Evolutionary conservation across 2,113 vertebrate species (phyloP).

Genomic region (Lophius piscatorius): DNA sequence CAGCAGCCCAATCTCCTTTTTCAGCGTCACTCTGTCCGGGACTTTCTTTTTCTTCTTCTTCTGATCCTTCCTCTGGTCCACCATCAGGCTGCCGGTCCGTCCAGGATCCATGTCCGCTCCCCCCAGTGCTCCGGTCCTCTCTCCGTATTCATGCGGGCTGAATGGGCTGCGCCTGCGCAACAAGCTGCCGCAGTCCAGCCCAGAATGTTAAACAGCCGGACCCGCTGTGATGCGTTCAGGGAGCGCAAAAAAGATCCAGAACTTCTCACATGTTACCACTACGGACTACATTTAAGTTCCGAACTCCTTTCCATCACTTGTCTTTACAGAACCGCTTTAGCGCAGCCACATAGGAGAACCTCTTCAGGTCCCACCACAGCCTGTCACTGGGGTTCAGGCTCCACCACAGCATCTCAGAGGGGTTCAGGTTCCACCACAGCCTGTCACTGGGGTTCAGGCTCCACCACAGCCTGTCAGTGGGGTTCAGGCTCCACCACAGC

Average conservation of each 20-base stretch:
- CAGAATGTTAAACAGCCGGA: constrained; percentile 80
- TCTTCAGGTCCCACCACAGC: too few species aligned
- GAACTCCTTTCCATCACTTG: too few species aligned
- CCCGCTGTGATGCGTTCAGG: constrained; percentile 59
- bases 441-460: too few species aligned
- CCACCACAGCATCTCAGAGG: too few species aligned
- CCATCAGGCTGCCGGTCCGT: constrained; percentile 61
- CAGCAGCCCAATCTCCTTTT: constrained; percentile 88
- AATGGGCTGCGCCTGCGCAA: constrained; percentile 82
- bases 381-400: too few species aligned
- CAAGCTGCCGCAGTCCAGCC: constrained; percentile 69
- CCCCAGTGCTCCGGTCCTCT: constrained; percentile 48
- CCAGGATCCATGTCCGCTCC: constrained; percentile 77
- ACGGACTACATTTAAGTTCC: too few species aligned
- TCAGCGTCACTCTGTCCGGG: constrained; percentile 83
- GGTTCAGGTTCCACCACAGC: too few species aligned
- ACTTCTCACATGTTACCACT: too few species aligned
- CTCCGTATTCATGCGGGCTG: constrained; percentile 71
- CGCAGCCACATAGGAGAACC: too few species aligned
- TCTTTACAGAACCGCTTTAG: too few species aligned
- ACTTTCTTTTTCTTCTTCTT: constrained; percentile 48
- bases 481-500: too few species aligned
- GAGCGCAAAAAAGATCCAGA: constrained; percentile 1
- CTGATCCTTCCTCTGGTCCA: constrained; percentile 34
- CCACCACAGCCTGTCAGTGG: too few species aligned